Evolutionary conservation across 2,797 vertebrate genomes (phyloP), one percentile per base, ranked within the genome.

Genomic region (Podarcis lilfordi): DNA sequence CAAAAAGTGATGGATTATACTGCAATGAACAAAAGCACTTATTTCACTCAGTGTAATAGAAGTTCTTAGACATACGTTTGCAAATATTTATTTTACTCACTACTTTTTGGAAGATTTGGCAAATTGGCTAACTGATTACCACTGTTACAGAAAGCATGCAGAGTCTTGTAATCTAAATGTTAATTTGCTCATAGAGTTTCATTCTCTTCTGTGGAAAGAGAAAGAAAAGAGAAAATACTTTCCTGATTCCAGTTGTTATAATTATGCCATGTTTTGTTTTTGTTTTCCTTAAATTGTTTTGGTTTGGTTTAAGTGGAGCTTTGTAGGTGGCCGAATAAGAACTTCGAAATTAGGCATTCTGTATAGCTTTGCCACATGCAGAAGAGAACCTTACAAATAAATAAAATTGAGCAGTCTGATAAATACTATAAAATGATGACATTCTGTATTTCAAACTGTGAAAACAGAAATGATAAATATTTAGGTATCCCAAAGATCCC

Each of bases 231-330:
- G 50, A 88, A 87, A 82, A 85, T 76, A 76, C 71, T 66, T 11
- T 81, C 7, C 17, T 77, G 27, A 32, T 85, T 91, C 45, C 71
- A 75, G 8, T 95, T 94, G 88, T 88, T 91, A 37, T 66, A 29
- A 13, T 85, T 88, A 35, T 25, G 7, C 77, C 74, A 15, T 55
- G 92, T 93, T 88, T 94, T 91, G 59, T 86, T 92, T 7, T 32
- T 88, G 61, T 90, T 80, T 92, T 88, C 86, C 59, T 92, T 89
- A 92, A 86, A 86, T 92, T 88, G 68, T 61, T 21, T 91, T 90
- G 40, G 82, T 95, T 88, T 64, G 8, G 2, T 84, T 93, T 88
- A 92, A 66, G 10, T 11, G 55, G n/a, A 32, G 76, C 1, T 0
- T 82, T 13, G 81, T 86, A 84, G 85, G 2, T 29, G 2, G 37